Percentiles rank a stretch among this genome's conserved stretches.
Evolutionary conservation across 2,113 vertebrate species (phyloP).

Genomic region (Strix uralensis): DNA sequence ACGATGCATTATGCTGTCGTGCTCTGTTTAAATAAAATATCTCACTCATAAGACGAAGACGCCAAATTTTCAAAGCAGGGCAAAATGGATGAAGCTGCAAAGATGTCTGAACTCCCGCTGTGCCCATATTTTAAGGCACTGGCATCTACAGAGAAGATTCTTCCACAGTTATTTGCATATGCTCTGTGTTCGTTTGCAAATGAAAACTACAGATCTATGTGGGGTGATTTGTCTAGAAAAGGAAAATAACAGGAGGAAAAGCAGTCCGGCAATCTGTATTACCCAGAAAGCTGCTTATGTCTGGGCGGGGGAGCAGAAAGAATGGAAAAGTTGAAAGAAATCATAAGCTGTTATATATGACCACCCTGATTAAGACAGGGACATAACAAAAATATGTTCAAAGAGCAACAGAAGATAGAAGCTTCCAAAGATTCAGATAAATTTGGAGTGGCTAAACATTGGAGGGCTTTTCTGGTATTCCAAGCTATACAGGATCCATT

Average conservation of each 20-base stretch:
- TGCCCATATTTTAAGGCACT: background rate
- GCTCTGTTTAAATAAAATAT: constrained; percentile 36
- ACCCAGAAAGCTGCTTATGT: background rate
- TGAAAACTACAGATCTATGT: background rate
- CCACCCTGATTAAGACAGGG: background rate
- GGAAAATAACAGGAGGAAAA: background rate
- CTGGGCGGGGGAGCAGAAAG: background rate
- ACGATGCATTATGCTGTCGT: background rate
- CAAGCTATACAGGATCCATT: background rate
- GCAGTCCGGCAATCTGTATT: background rate
- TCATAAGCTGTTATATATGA: background rate
- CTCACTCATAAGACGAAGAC: background rate
- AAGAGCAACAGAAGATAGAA: background rate
- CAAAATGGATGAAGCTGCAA: background rate
- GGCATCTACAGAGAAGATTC: background rate
- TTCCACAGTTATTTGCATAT: background rate
- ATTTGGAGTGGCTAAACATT: background rate
- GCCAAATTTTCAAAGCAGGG: background rate
- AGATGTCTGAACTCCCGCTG: background rate
- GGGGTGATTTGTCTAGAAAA: background rate
- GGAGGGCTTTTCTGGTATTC: background rate
- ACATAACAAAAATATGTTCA: background rate
- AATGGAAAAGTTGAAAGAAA: background rate
- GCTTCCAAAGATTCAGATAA: background rate
- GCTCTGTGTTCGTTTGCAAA: background rate